Conservation (phyloP, 1,140 invertebrate genomes). For the Agraylea sexmaculata region DNA sequence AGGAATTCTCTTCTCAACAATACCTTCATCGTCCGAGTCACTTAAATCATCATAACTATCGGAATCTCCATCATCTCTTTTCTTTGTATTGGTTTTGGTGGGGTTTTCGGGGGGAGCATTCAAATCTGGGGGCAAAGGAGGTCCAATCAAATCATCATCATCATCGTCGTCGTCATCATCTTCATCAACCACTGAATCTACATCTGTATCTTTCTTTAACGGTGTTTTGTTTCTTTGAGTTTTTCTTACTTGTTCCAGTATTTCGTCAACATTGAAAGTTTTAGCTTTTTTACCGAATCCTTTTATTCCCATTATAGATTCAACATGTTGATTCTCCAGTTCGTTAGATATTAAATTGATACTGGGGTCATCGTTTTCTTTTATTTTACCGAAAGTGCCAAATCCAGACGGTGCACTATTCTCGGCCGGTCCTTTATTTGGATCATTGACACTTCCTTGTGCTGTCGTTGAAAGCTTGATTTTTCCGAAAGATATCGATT, state of each 20-base stretch:
- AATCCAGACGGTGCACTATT: slow-evolving; percentile 37
- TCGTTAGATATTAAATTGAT: slow-evolving; percentile 60
- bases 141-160: slow-evolving; percentile 47
- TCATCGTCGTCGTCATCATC: slow-evolving; percentile 28
- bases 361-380: slow-evolving; percentile 30
- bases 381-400: slow-evolving; percentile 45
- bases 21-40: slow-evolving; percentile 41
- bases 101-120: slow-evolving; percentile 18
- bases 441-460: slow-evolving; percentile 6
- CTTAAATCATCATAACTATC: slow-evolving; percentile 42
- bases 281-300: slow-evolving; percentile 70
- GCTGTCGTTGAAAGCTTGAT: slow-evolving; percentile 22
- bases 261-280: slow-evolving; percentile 55
- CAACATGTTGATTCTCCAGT: slow-evolving; percentile 50
- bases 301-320: slow-evolving; percentile 62
- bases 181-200: slow-evolving; percentile 17
- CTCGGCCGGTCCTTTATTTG: slow-evolving; percentile 21
- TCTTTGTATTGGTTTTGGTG: slow-evolving; percentile 23
- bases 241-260: slow-evolving; percentile 39
- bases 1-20: slow-evolving; percentile 56
- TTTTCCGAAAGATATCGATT: slow-evolving; percentile 38
- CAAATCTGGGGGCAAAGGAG: slow-evolving; percentile 36
- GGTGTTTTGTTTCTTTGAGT: slow-evolving; percentile 26
- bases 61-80: slow-evolving; percentile 30
- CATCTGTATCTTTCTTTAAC: slow-evolving; percentile 25